Evolutionary conservation across 2,113 vertebrate species (phyloP), one percentile per base, ranked within the genome.

Genomic region (Fregetta grallaria): DNA sequence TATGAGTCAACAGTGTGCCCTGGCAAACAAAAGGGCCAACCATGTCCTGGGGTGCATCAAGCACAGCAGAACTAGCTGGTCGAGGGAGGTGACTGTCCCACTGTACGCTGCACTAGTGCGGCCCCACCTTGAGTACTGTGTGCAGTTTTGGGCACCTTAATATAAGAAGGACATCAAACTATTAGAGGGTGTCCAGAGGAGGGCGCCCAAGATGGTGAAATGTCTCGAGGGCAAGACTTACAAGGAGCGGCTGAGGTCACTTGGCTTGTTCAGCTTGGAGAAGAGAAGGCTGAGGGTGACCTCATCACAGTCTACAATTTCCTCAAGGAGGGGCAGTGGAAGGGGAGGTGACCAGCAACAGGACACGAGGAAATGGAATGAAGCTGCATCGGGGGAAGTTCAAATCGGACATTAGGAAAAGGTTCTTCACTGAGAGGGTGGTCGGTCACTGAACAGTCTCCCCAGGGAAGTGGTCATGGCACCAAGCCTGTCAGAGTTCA

Each of bases 121-220:
- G 53, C 30, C 40, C 13, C 30, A 72, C 10, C 52, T 76, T 0
- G 0, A 44, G 52, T 12, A 29, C 22, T 3, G 6, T 12, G 20
- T 63, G 38, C n/a, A 34, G 52, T 34, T 67, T 8, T 56, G 47
- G 26, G 21, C 0, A 1, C 42, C 52, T 44, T 30, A 3, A 10
- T 18, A 63, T 14, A 52, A 23, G 22, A 52, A 23, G 22, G 36
- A 58, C 15, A 36, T 13, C 34, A 62, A 65, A 65, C 38, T 38
- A n/a, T 14, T 10, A 17, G 5, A 45, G 38, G 10, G 15, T 40
- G 45, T 68, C n/a, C 53, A 76, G 34, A 76, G 23, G 10, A 73
- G 29, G 30, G n/a, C 0, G 1, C 40, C 16, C 30, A 62, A 62
- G 40, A 70, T 2, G 9, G 16, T 62, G n/a, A 77, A 70, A n/a